Evolutionary conservation across 2,888 invertebrate genomes (phyloP), one percentile per base, ranked within the genome.

Genomic region (Pseudococcus viburni): DNA sequence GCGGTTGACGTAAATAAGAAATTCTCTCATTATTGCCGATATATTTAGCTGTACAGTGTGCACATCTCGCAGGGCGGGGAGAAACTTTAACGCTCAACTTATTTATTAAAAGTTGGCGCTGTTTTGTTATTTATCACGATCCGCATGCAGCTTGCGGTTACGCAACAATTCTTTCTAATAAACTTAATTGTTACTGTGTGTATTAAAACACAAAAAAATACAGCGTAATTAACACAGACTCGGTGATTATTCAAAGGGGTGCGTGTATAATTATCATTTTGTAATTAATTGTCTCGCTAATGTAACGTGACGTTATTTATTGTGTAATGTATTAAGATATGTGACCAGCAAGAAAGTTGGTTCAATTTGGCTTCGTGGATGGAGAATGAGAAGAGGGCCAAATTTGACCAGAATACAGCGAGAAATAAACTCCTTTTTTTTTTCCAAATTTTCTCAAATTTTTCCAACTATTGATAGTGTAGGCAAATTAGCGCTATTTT

Each of bases 151-250:
- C 5, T 64, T 22, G 22, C 26, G 68, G 68, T 73, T 73, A 73
- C 68, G 68, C 68, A 73, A 73, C 68, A 73, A 73, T 73, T 73
- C 68, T 73, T 73, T 73, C 68, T 73, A 73, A 73, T 73, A 26
- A 73, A 73, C 26, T 73, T 73, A 73, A 73, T 73, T 73, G 68
- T 73, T 33, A n/a, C 68, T 73, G 68, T 33, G 68, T 73, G 12
- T 73, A 15, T 33, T 33, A 33, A 33, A 33, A 33, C 26, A 33
- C 26, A 33, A 73, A 73, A 73, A 64, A 73, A 12, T 26, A 68
- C 26, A 73, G 68, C 33, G 68, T 73, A 73, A 73, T 73, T 73
- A 73, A 73, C 68, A 11, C 26, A 33, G 12, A 73, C 68, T 26
- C 15, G 68, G 33, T 33, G 11, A 73, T 73, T 73, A 73, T 73